Evolutionary conservation across 2,797 vertebrate genomes (phyloP).

Genomic region (Pempheris klunzingeri): DNA sequence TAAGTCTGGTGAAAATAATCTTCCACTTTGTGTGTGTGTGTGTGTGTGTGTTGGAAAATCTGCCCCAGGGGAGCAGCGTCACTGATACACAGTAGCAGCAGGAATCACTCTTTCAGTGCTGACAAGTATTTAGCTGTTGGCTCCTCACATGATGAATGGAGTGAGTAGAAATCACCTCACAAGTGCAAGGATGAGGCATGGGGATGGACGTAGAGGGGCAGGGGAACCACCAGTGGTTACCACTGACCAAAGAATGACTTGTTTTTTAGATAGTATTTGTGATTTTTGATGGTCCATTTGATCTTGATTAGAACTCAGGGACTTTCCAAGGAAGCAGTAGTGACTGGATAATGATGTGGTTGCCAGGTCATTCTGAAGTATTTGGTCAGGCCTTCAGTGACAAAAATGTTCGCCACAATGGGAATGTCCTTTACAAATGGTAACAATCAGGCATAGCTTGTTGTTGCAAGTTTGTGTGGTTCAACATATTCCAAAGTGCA

Average conservation of each 20-base stretch:
- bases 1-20: constrained; percentile 76
- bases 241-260: constrained; percentile 29
- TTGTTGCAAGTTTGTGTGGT: constrained; percentile 40
- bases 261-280: constrained; percentile 25
- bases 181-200: constrained; percentile 13
- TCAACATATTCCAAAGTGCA: constrained; percentile 56
- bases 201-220: constrained; percentile 28
- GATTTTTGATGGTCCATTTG: constrained; percentile 43
- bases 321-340: constrained; percentile 45
- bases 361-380: constrained; percentile 21
- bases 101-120: constrained; percentile 67
- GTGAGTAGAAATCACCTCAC: constrained; percentile 51
- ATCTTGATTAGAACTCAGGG: constrained; percentile 40
- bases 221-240: constrained; percentile 50
- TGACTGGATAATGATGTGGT: constrained; percentile 47
- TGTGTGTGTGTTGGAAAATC: constrained; percentile 57
- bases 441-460: constrained; percentile 29
- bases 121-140: constrained; percentile 70
- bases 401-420: constrained; percentile 16
- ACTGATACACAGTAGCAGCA: constrained; percentile 61
- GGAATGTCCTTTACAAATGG: constrained; percentile 39
- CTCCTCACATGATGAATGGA: constrained; percentile 60
- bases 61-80: constrained; percentile 64
- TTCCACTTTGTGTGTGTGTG: constrained; percentile 64
- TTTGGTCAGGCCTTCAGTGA: constrained; percentile 30